These are phyloP conservation scores for Himalopsyche kuldschensis DNA, from an alignment of 2,888 invertebrate genomes.

Conservation along the genomic window DNA sequence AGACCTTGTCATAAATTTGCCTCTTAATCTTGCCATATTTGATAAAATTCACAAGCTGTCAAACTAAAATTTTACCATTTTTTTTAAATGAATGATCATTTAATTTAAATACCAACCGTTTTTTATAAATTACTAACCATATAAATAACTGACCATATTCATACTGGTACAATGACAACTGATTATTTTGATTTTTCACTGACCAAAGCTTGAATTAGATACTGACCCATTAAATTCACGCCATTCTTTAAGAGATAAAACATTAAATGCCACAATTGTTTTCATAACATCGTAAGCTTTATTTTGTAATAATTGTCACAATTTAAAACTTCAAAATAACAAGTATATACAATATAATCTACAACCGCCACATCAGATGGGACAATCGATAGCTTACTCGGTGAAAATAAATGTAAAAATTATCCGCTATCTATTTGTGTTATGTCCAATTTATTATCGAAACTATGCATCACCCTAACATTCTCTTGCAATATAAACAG, in stretches of 20 bases:
- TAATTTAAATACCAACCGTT: too few relatives aligned
- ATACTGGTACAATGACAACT: too few relatives aligned
- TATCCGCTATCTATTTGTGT: neutral
- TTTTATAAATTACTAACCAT: too few relatives aligned
- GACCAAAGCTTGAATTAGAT: too few relatives aligned
- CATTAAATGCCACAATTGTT: neutral
- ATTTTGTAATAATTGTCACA: neutral
- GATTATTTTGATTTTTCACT: too few relatives aligned
- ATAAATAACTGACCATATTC: too few relatives aligned
- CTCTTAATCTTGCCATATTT: too few relatives aligned
- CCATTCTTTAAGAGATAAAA: neutral
- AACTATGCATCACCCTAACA: neutral
- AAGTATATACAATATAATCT: conserved; percentile 10
- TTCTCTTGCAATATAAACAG: neutral
- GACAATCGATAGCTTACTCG: neutral
- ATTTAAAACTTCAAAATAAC: conserved; percentile 5
- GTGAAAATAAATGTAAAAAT: neutral
- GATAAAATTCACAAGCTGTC: too few relatives aligned
- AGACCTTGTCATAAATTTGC: too few relatives aligned
- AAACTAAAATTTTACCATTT: too few relatives aligned
- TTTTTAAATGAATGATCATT: too few relatives aligned
- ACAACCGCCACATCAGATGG: neutral
- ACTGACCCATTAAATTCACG: too few relatives aligned
- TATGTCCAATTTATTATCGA: neutral
- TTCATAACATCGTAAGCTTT: conserved; percentile 8